A percentile compares a stretch with the other conserved stretches of the same genome.
Conservation (phyloP, 2,888 invertebrate genomes). For the Philereme transversata region DNA sequence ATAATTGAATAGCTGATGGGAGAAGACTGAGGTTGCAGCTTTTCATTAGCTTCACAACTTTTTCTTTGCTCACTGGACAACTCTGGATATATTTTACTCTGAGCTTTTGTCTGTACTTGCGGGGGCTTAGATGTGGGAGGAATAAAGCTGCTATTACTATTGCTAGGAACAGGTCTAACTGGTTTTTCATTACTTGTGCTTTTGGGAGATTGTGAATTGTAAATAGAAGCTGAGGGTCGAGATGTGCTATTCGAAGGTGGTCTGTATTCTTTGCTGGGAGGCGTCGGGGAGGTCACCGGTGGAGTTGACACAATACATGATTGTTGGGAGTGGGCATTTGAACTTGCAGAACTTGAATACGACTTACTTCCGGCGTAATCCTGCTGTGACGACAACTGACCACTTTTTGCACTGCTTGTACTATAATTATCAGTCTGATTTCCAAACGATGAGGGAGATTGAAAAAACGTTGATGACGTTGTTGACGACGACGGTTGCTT, state of each 20-base stretch:
- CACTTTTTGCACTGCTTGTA: slow-evolving; percentile 82
- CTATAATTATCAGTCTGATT: slow-evolving; percentile 84
- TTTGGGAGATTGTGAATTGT: slow-evolving; percentile 74
- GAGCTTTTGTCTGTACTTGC: slow-evolving; percentile 89
- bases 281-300: slow-evolving; percentile 76
- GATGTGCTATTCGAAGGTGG: slow-evolving; percentile 81
- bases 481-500: slow-evolving; percentile 81
- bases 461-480: slow-evolving; percentile 85
- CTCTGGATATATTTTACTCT: slow-evolving; percentile 91
- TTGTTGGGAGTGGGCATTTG: slow-evolving; percentile 86
- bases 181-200: slow-evolving; percentile 67
- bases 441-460: slow-evolving; percentile 85
- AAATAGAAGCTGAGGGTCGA: slow-evolving; percentile 73
- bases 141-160: slow-evolving; percentile 76
- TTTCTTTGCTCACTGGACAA: slow-evolving; percentile 79
- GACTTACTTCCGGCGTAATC: slow-evolving; percentile 85
- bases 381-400: slow-evolving; percentile 81
- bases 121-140: slow-evolving; percentile 81
- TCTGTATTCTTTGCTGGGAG: slow-evolving; percentile 86
- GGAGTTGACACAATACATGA: slow-evolving; percentile 90
- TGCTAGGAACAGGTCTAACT: slow-evolving; percentile 60
- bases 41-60: slow-evolving; percentile 83
- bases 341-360: slow-evolving; percentile 84
- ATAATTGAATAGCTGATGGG: slow-evolving; percentile 91
- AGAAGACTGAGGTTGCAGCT: slow-evolving; percentile 85